Percentiles rank a stretch among this genome's conserved stretches.
These are phyloP conservation scores for Rutpela maculata DNA, from an alignment of 2,888 invertebrate genomes.

Conservation along the genomic window DNA sequence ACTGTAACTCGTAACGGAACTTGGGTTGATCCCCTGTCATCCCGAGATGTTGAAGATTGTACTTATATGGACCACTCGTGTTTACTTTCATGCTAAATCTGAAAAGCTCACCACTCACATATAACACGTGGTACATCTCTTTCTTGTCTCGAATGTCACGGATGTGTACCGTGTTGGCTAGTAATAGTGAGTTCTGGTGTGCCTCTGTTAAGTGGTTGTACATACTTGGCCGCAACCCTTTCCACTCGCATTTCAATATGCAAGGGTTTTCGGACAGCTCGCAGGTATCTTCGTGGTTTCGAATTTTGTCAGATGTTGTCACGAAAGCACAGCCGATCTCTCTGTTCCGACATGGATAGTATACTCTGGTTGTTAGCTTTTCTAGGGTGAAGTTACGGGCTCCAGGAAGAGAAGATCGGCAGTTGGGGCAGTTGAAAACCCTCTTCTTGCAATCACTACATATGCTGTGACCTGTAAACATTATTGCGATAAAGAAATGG, in stretches of 20 bases:
- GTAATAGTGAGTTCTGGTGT: conserved; percentile 44
- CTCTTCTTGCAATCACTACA: conserved; percentile 57
- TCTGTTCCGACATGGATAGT: conserved; percentile 58
- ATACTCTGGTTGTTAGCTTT: conserved; percentile 54
- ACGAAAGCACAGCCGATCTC: conserved; percentile 57
- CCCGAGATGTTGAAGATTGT: conserved; percentile 51
- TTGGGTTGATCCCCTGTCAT: conserved; percentile 39
- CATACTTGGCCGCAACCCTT: conserved; percentile 46
- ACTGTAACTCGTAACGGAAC: conserved; percentile 52
- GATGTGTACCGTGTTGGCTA: conserved; percentile 42
- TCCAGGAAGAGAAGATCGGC: conserved; percentile 48
- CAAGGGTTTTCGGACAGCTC: conserved; percentile 52
- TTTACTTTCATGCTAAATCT: conserved; percentile 51
- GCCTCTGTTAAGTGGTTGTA: conserved; percentile 51
- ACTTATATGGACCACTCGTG: conserved; percentile 38
- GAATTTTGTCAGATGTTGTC: conserved; percentile 55
- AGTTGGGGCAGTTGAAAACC: conserved; percentile 56
- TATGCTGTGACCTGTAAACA: conserved; percentile 59
- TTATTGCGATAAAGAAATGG: too few relatives aligned
- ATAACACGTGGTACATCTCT: conserved; percentile 45
- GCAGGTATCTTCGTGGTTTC: conserved; percentile 53
- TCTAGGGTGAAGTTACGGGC: conserved; percentile 61
- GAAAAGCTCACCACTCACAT: conserved; percentile 54
- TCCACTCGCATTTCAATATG: conserved; percentile 53
- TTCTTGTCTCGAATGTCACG: conserved; percentile 49